A percentile compares a stretch with the other conserved stretches of the same genome.
phyloP scores from a whole-genome alignment of 92 coral and sea anemone species.

The Porites lobata region DNA sequence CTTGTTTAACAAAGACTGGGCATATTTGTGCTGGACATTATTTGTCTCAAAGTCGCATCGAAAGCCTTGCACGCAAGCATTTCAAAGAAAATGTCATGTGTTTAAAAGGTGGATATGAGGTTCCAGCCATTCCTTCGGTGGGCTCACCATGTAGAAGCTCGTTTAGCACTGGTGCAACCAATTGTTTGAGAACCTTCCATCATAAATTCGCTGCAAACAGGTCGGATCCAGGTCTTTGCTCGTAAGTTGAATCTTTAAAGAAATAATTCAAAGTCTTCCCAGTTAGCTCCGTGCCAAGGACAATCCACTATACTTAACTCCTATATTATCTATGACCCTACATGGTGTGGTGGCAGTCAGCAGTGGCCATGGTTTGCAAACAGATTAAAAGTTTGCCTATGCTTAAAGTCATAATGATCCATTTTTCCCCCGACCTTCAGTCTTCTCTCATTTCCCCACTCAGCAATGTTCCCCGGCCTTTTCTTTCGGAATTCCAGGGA shows the following conservation, averaged over 20 bases:
- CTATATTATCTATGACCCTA: too few relatives aligned
- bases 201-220: conserved; percentile 4
- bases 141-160: background rate
- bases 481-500: too few relatives aligned
- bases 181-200: conserved; percentile 9
- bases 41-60: background rate
- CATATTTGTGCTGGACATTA: background rate
- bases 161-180: background rate
- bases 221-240: conserved; percentile 27
- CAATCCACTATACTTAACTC: background rate
- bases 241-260: background rate
- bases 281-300: background rate
- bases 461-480: too few relatives aligned
- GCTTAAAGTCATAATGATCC: too few relatives aligned
- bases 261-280: background rate
- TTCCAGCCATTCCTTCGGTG: background rate
- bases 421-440: too few relatives aligned
- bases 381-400: too few relatives aligned
- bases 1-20: background rate
- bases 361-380: too few relatives aligned
- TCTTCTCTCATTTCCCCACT: too few relatives aligned
- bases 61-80: background rate
- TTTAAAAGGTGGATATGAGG: background rate
- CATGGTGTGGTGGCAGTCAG: too few relatives aligned
- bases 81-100: background rate